Base-by-base conservation (phyloP, 1,140 invertebrate species). In the Vanessa tameamea region DNA sequence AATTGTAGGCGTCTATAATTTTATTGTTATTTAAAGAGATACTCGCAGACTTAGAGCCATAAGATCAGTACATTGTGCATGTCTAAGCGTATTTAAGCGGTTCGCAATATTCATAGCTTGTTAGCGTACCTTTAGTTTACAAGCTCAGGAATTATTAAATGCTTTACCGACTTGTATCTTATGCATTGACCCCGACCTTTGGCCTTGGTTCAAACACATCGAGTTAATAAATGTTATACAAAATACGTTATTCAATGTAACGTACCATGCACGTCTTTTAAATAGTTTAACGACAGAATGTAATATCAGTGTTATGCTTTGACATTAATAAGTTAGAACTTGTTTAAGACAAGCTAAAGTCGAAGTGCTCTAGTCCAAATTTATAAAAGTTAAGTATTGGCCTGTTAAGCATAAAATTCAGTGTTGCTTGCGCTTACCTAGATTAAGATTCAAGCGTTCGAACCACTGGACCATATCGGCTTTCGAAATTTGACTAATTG, bases 81-180 rank as follows among this genome's bases (percentile, higher is more conserved):
- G 37, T 69, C 57, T 69, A 68, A 66, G 13, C 47, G 23, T 74
- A 74, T 73, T 50, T 64, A 69, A 57, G 66, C 51, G 37, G 43
- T 47, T 72, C 69, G 74, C 55, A 75, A 71, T 64, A 71, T 75
- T 75, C 73, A 75, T 71, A 72, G 64, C 74, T 76, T 70, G 74
- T 76, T 76, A 76, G 74, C 74, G 69, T 72, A 68, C 65, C 74
- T 76, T 65, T 64, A 69, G 59, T 68, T 72, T 72, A 76, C 73
- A 71, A 66, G 69, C 55, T 64, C 37, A 63, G 47, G 74, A 69
- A 66, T 75, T 75, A 75, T 75, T 70, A 69, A 53, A 67, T 53
- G 57, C 47, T 74, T 26, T 63, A 66, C 68, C 64, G 69, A 47
- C 69, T 69, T 69, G 64, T 72, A 76, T 76, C 74, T 76, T 72